Evolutionary conservation across 2,797 vertebrate genomes (phyloP), one percentile per base, ranked within the genome.

Genomic region (Darevskia mixta): DNA sequence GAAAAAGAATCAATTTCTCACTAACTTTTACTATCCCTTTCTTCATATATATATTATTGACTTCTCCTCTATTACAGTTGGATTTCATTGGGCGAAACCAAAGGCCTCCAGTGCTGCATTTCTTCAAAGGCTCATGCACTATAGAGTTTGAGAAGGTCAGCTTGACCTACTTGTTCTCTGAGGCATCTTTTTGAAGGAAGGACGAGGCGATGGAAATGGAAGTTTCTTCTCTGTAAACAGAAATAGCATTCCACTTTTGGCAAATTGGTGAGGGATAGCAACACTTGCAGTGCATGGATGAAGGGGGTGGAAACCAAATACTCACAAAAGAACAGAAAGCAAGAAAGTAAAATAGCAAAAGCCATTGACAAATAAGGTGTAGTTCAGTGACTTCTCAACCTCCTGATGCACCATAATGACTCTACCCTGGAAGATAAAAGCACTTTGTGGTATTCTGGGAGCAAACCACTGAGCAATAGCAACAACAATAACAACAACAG

Each of bases 301-400:
- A 94, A 93, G 29, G 7, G 32, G 4, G 32, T 66, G 41, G 27
- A 8, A 43, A 92, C 81, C 79, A 83, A 93, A 69, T 72, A 93
- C 20, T 25, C 66, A 69, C 66, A 25, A n/a, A 27, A 29, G 23
- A 29, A 69, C 23, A 27, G 8, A 8, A 82, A 79, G 75, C 69
- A 80, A 72, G 25, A 0, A 41, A 87, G 86, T 91, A 93, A 94
- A 96, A 93, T 95, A 94, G 90, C 92, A 95, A 95, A 94, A 82
- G 83, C 79, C 41, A 75, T 76, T 0, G 8, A 90, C 82, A 88
- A 93, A 79, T 90, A 88, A 92, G 91, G 85, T 95, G 81, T 83
- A 90, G 80, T 86, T 92, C 88, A 90, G 41, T 92, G 91, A 61
- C 85, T 91, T 88, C 80, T 85, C 89, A 92, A 86, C 76, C 83